Evolutionary conservation across 1,140 invertebrate genomes (phyloP).

Genomic region (Atta colombica): DNA sequence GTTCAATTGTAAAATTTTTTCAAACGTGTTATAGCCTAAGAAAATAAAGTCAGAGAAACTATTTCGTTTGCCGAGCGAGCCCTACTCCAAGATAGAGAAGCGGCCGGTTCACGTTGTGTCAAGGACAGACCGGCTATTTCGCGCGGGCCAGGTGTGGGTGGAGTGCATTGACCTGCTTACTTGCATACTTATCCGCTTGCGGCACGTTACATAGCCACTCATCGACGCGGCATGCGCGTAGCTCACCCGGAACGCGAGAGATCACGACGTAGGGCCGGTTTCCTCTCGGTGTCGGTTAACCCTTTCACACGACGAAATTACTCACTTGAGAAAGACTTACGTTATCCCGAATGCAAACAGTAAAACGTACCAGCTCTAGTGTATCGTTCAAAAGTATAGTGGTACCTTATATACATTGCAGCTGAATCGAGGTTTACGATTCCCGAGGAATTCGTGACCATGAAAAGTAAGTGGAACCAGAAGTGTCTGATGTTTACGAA

Average conservation of each 20-base stretch:
- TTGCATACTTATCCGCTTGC: slow-evolving; percentile 55
- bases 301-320: slow-evolving; percentile 30
- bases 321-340: slow-evolving; percentile 13
- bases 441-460: not conserved
- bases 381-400: not conserved
- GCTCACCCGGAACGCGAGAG: slow-evolving; percentile 39
- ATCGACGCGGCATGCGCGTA: slow-evolving; percentile 37
- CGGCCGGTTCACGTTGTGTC: slow-evolving; percentile 63
- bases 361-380: not conserved
- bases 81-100: slow-evolving; percentile 13
- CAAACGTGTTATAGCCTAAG: not conserved
- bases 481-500: not conserved
- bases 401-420: not conserved
- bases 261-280: slow-evolving; percentile 33
- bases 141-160: slow-evolving; percentile 67
- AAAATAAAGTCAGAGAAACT: not conserved
- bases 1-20: not conserved
- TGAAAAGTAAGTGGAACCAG: slow-evolving; percentile 3
- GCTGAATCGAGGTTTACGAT: slow-evolving; percentile 4
- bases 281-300: slow-evolving; percentile 6
- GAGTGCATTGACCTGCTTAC: slow-evolving; percentile 69
- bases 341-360: not conserved
- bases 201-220: slow-evolving; percentile 29
- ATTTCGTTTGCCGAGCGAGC: slow-evolving; percentile 28
- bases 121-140: slow-evolving; percentile 62